These are phyloP conservation scores for Blastobasis lacticolella DNA, from an alignment of 2,888 invertebrate species.

Conservation along the genomic window DNA sequence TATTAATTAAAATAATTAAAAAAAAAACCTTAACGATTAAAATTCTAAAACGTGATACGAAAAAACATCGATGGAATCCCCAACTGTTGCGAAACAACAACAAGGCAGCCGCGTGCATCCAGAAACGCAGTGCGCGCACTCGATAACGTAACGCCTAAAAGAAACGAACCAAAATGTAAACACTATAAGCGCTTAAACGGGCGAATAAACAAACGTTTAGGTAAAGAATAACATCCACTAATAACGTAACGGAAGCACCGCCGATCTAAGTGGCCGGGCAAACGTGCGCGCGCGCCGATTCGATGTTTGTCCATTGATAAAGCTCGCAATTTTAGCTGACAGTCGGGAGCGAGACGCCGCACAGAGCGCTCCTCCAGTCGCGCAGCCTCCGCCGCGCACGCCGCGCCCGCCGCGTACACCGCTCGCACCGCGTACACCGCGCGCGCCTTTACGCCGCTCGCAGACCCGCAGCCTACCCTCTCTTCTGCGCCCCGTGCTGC, in stretches of 20 bases:
- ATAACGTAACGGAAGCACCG: slow-evolving; percentile 61
- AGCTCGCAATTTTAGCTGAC: slow-evolving; percentile 57
- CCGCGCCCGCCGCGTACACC: no score
- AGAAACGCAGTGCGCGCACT: background rate
- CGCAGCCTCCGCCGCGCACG: slow-evolving; percentile 16
- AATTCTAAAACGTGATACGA: no score
- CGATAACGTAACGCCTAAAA: slow-evolving; percentile 2
- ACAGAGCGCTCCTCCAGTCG: slow-evolving; percentile 37
- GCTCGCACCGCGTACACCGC: slow-evolving; percentile 5
- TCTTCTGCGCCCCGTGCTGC: slow-evolving; percentile 14
- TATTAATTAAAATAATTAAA: no score
- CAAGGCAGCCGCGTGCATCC: no score
- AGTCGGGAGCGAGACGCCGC: slow-evolving; percentile 57
- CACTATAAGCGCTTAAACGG: slow-evolving; percentile 23
- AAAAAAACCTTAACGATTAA: no score
- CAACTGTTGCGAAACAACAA: no score
- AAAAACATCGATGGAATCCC: no score
- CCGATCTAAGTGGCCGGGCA: slow-evolving; percentile 55
- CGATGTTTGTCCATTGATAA: slow-evolving; percentile 46
- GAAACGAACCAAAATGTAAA: slow-evolving; percentile 18
- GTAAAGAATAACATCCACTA: slow-evolving; percentile 41
- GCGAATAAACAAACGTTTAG: slow-evolving; percentile 46
- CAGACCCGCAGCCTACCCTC: background rate
- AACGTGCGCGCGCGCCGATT: slow-evolving; percentile 48
- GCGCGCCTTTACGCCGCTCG: slow-evolving; percentile 21